Conservation (phyloP, 64 coral and sea anemone species). For the Actinia tenebrosa region DNA sequence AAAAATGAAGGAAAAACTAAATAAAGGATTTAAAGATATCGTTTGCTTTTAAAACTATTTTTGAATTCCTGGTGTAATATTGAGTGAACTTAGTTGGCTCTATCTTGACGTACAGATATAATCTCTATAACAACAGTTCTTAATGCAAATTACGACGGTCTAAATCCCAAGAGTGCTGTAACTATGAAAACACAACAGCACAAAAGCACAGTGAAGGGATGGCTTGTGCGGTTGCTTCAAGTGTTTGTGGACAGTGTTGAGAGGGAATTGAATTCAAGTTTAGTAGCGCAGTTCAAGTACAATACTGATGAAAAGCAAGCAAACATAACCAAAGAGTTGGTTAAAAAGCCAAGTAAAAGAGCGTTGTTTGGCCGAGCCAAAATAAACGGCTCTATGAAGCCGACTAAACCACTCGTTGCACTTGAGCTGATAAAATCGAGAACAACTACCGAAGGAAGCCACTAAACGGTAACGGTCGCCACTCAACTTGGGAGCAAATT, state of each 20-base stretch:
- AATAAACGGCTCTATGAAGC: not conserved
- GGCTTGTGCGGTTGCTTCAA: not conserved
- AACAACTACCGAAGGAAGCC: not conserved
- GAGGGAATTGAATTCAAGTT: not conserved
- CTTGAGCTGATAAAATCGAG: not conserved
- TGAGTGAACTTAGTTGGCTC: not conserved
- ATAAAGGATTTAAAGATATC: not conserved
- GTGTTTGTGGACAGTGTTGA: constrained; percentile 2
- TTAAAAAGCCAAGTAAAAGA: not conserved
- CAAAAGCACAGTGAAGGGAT: not conserved
- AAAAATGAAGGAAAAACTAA: not conserved
- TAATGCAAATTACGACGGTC: constrained; percentile 1
- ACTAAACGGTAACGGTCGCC: not conserved
- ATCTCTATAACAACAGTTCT: constrained; percentile 7
- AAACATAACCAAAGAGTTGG: not conserved
- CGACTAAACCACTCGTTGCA: not conserved
- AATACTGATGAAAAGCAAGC: not conserved
- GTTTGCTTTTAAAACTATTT: not conserved
- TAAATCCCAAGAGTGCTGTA: constrained; percentile 11
- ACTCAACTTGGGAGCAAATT: not conserved
- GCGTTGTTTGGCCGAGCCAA: not conserved
- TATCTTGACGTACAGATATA: not conserved
- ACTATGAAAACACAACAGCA: constrained; percentile 17
- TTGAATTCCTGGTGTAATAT: not conserved
- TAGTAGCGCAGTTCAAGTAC: not conserved